A percentile compares a stretch with the other conserved stretches of the same genome.
These are phyloP conservation scores for Argopecten irradians DNA, from an alignment of 1,140 invertebrate genomes.

Conservation along the genomic window DNA sequence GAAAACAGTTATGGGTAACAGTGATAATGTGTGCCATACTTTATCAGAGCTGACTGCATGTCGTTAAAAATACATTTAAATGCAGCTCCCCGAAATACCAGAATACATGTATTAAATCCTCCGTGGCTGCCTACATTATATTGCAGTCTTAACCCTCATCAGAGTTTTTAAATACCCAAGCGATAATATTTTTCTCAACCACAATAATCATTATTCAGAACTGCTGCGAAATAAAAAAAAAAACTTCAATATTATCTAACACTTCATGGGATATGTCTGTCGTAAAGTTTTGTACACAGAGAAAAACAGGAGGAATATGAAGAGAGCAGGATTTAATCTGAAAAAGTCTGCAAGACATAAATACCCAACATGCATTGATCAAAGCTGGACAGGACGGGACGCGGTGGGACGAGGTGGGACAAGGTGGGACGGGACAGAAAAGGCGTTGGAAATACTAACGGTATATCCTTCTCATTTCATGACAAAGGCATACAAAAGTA, in stretches of 20 bases:
- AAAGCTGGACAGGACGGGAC: too few relatives aligned
- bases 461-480: background rate
- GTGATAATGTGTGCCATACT: slow-evolving; percentile 16
- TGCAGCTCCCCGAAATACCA: background rate
- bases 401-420: too few relatives aligned
- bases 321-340: too few relatives aligned
- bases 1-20: background rate
- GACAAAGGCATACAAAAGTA: too few relatives aligned
- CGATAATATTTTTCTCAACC: background rate
- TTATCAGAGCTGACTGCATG: slow-evolving; percentile 10
- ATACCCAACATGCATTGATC: too few relatives aligned
- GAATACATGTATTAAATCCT: background rate
- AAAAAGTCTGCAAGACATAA: too few relatives aligned
- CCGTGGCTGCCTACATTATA: background rate
- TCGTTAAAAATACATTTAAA: slow-evolving; percentile 23
- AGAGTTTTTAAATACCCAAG: background rate
- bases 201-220: background rate
- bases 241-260: background rate
- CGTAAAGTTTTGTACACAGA: background rate
- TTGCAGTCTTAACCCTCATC: slow-evolving; percentile 12
- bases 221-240: background rate
- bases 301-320: too few relatives aligned
- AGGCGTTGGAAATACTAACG: background rate
- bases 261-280: background rate
- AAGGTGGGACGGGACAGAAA: too few relatives aligned